Conservation (phyloP, 1,140 invertebrate species). For the Heliconius hermathena region DNA sequence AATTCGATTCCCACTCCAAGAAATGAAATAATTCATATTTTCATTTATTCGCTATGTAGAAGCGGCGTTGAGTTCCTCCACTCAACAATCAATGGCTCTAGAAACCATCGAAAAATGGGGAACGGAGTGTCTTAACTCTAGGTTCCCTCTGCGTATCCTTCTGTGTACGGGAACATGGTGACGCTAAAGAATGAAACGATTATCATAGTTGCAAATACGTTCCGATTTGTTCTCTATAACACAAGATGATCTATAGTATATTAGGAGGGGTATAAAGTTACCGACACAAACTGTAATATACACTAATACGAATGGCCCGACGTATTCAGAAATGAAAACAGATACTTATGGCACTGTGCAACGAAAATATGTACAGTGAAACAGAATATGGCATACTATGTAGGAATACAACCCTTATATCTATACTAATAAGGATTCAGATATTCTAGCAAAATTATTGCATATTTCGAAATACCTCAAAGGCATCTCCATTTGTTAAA, state of each 20-base stretch:
- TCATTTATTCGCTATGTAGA: too few relatives aligned
- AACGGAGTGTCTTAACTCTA: too few relatives aligned
- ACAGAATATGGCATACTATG: background rate
- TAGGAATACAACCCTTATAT: background rate
- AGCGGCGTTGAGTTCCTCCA: too few relatives aligned
- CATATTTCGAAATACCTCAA: background rate
- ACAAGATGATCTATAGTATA: background rate
- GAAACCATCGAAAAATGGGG: too few relatives aligned
- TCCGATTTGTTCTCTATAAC: background rate
- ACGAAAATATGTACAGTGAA: background rate
- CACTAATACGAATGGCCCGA: background rate
- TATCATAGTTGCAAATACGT: too few relatives aligned
- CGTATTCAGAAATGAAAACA: conserved; percentile 3
- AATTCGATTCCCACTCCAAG: too few relatives aligned
- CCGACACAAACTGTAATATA: conserved; percentile 1
- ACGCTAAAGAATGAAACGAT: too few relatives aligned
- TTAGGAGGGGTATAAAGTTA: conserved; percentile 1
- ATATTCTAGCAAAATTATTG: background rate
- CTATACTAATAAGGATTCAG: rapidly evolving
- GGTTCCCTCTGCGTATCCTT: too few relatives aligned
- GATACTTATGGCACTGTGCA: background rate
- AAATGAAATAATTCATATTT: too few relatives aligned
- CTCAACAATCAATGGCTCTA: too few relatives aligned
- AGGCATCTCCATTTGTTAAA: background rate
- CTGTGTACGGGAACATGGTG: too few relatives aligned